These are phyloP conservation scores for Pollenia angustigena DNA, from an alignment of 2,888 invertebrate species.

Conservation along the genomic window DNA sequence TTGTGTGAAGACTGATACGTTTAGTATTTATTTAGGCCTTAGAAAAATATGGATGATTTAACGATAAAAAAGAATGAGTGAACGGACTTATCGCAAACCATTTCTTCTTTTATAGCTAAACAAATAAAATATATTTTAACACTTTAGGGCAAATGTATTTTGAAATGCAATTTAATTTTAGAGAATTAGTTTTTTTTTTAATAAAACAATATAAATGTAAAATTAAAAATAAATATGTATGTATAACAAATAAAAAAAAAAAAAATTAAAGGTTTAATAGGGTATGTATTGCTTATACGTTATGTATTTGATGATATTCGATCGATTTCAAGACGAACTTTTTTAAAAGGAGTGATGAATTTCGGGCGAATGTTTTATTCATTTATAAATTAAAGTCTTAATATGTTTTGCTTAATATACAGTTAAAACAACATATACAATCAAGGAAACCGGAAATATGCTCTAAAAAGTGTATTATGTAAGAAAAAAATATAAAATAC, in stretches of 20 bases:
- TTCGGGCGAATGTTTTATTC: too few species aligned
- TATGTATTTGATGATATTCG: too few species aligned
- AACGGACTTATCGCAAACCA: not conserved
- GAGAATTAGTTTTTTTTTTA: not conserved
- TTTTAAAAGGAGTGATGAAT: too few species aligned
- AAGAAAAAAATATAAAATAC: too few species aligned
- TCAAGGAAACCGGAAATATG: too few species aligned
- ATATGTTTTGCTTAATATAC: too few species aligned
- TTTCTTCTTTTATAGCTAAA: not conserved
- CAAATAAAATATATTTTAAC: slow-evolving; percentile 4
- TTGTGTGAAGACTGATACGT: not conserved
- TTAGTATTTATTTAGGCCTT: slow-evolving; percentile 65
- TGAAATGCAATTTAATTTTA: slow-evolving; percentile 7
- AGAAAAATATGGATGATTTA: slow-evolving; percentile 61
- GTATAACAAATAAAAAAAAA: not conserved
- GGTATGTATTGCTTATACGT: not conserved
- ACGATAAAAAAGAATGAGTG: slow-evolving; percentile 10
- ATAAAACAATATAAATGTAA: not conserved
- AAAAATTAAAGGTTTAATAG: not conserved
- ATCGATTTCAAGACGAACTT: too few species aligned
- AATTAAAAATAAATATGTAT: not conserved
- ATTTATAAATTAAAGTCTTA: too few species aligned
- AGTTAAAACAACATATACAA: too few species aligned
- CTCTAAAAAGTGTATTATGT: too few species aligned
- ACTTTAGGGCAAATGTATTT: slow-evolving; percentile 26